Conservation (phyloP, 2,888 invertebrate genomes). For the Stramonita haemastoma region DNA sequence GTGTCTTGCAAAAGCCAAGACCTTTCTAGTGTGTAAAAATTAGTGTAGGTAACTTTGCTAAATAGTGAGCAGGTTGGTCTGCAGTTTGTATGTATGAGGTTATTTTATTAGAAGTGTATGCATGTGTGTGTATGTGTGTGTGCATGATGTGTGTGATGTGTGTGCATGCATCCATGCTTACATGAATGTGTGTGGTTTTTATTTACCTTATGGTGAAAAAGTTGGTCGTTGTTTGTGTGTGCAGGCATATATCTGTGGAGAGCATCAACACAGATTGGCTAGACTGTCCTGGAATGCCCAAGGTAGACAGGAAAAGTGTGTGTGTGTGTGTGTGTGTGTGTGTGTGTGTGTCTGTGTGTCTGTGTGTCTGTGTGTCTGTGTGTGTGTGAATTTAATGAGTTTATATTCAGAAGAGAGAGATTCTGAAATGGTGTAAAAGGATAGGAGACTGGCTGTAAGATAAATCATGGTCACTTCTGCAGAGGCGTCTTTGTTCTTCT, state of each 20-base stretch:
- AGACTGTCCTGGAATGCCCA: slow-evolving; percentile 64
- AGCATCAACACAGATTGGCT: slow-evolving; percentile 59
- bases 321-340: slow-evolving; percentile 13
- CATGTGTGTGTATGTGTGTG: background rate
- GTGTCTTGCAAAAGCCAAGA: too few species aligned
- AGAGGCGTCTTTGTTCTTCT: too few species aligned
- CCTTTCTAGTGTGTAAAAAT: too few species aligned
- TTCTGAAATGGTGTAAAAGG: too few species aligned
- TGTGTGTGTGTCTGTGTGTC: background rate
- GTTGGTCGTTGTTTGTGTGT: background rate
- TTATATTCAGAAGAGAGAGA: too few species aligned
- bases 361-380: slow-evolving; percentile 4
- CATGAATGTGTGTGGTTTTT: background rate
- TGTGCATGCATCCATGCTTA: background rate
- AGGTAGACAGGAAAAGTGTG: slow-evolving; percentile 51
- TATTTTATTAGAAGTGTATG: background rate
- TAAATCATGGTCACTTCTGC: too few species aligned
- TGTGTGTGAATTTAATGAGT: background rate
- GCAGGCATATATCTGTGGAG: slow-evolving; percentile 17
- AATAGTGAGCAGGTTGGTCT: too few species aligned
- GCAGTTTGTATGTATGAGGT: too few species aligned
- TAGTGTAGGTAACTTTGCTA: too few species aligned
- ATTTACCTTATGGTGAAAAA: background rate
- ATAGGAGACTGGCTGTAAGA: too few species aligned
- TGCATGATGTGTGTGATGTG: slow-evolving; percentile 19